Evolutionary conservation across 64 coral and sea anemone species (phyloP), one percentile per base, ranked within the genome.

Genomic region (Montipora sp.): DNA sequence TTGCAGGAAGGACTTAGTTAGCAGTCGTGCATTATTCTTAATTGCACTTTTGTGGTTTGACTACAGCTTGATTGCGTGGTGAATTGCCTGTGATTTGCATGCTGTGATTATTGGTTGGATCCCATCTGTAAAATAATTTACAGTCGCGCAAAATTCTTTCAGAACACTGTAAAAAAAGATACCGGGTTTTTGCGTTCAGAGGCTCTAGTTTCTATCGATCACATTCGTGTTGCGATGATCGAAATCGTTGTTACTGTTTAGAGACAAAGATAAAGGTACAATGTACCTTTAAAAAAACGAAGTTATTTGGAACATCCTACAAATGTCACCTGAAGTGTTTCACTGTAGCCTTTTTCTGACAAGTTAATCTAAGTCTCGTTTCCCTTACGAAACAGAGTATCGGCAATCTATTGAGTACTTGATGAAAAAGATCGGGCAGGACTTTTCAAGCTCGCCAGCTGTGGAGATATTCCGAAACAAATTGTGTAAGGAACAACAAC

Each of bases 51-150:
- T 49, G 5, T 45, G 82, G 63, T 85, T n/a, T 71, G 44, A 48
- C 45, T 49, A 44, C 15, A 69, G 47, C 3, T 16, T 49, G 65
- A 48, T 71, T 3, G 36, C 19, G 65, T 5, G 24, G 61, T 85
- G 47, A 84, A 68, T 71, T 70, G 82, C 71, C 19, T 68, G 23
- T 51, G 43, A 61, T 55, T 68, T 50, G 47, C 82, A 71, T 71
- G 65, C 82, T 85, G 82, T 21, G 82, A 48, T 19, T 8, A 43
- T 18, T 49, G 46, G 2, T 10, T 22, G 2, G 11, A 72, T n/a
- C 16, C 6, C 65, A 85, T 49, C 82, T 85, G 65, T 47, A 71
- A 48, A 85, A 85, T 63, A 21, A 85, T 70, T 85, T 18, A 13
- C 46, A 20, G 45, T 9, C 46, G 61, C 46, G 82, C 2, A 47